Percentiles rank a stretch among this genome's conserved stretches.
Conservation (phyloP, 2,888 invertebrate species). For the Orchestes rusci region DNA sequence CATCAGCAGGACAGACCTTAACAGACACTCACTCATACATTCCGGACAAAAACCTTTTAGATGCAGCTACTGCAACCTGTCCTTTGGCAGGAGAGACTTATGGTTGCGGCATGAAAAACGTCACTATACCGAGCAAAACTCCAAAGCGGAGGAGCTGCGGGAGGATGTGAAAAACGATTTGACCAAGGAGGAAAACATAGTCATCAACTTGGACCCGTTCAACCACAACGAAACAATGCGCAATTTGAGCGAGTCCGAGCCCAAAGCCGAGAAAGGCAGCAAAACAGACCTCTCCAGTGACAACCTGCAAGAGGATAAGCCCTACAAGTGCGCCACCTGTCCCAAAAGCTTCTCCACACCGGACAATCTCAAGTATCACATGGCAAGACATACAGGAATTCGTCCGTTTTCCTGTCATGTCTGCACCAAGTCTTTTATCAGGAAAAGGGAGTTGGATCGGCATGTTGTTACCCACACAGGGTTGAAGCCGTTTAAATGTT, state of each 20-base stretch:
- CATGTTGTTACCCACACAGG: constrained; percentile 62
- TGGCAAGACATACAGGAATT: constrained; percentile 30
- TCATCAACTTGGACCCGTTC: constrained; percentile 56
- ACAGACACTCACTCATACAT: constrained; percentile 60
- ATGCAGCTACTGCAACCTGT: constrained; percentile 58
- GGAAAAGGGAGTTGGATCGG: constrained; percentile 63
- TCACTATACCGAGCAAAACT: constrained; percentile 47
- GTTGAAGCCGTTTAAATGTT: constrained; percentile 60
- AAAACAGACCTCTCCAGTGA: too few relatives aligned
- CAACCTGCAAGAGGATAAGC: constrained; percentile 4
- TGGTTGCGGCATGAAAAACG: constrained; percentile 58
- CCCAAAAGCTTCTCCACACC: constrained; percentile 33
- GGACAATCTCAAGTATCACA: constrained; percentile 33
- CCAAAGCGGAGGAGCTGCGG: constrained; percentile 37
- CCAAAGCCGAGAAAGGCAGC: too few relatives aligned
- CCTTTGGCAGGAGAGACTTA: constrained; percentile 64
- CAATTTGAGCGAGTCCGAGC: constrained; percentile 12
- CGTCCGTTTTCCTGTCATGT: constrained; percentile 57
- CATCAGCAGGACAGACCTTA: constrained; percentile 59
- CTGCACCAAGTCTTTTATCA: constrained; percentile 60
- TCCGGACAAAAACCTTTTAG: constrained; percentile 55
- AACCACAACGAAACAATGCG: constrained; percentile 40
- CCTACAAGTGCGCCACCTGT: constrained; percentile 28
- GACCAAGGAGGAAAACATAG: constrained; percentile 33
- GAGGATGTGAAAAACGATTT: constrained; percentile 37